Base-by-base conservation (phyloP, 2,888 invertebrate genomes). In the Pterobdella sp. region DNA sequence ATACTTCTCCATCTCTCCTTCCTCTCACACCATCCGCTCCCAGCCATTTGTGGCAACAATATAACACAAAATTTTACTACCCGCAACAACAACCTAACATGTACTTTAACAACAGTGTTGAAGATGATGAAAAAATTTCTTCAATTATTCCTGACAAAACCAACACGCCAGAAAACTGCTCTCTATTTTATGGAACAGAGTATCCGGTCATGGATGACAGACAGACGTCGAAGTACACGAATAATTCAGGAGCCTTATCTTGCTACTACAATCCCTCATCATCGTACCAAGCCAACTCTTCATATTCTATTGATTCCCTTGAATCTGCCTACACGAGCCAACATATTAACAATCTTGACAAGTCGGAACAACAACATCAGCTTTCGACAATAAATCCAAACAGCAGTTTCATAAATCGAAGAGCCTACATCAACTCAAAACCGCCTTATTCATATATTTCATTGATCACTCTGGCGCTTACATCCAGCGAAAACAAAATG, bases 401-500 rank as follows among this genome's bases (percentile, higher is more conserved):
- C 56, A 35, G 26, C 22, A 37, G 35, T n/a, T 71, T 60, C 63
- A 63, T 71, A 35, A 56, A 52, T 37, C 52, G 95, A 71, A 88
- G 95, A 77, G 92, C 91, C 81, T 95, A 95, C 86, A 95, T 96
- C 73, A 94, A 94, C 86, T 82, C 83, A 32, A 83, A 83, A 75
- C 83, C 83, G 0, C 97, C 97, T 0, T 98, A 98, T 85, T 95
- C 94, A 65, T 98, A 97, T 88, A 98, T 98, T 82, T 94, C 94
- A 60, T 89, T 98, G 78, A 98, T 98, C 83, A 96, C 97, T 29
- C 96, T 98, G 96, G 96, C 98, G 78, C 97, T 98, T 81, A 96
- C 96, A 86, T 93, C 95, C 84, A 91, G 92, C 78, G 92, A 92
- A 31, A 89, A 90, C 81, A 92, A 94, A 83, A 96, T 96, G 95